phyloP scores from a whole-genome alignment of 2,797 vertebrate species.

The Acanthurus lineatus region DNA sequence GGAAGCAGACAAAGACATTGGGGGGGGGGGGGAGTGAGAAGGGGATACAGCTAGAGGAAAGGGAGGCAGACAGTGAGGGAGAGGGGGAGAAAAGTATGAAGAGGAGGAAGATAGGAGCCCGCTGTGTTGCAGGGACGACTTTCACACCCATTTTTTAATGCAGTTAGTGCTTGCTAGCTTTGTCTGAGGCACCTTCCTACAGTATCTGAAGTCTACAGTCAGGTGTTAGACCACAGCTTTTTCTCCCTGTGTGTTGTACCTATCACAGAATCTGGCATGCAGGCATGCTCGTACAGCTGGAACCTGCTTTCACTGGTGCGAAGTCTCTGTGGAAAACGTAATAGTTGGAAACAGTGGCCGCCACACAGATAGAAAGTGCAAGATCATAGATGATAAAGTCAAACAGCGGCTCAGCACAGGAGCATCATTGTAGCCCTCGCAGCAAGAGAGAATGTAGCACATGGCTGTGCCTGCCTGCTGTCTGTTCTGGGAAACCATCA shows the following conservation, averaged over 20 bases:
- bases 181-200: conserved; percentile 41
- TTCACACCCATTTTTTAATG: conserved; percentile 72
- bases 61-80: conserved; percentile 26
- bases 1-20: conserved; percentile 71
- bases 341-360: conserved; percentile 28
- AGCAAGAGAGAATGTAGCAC: conserved; percentile 36
- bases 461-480: conserved; percentile 56
- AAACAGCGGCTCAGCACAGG: conserved; percentile 46
- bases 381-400: conserved; percentile 57
- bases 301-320: conserved; percentile 5
- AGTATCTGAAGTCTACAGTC: conserved; percentile 50
- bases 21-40: conserved; percentile 40
- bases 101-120: conserved; percentile 60
- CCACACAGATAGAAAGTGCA: conserved; percentile 23
- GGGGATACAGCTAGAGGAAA: conserved; percentile 45
- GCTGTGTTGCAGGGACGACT: conserved; percentile 74
- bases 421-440: conserved; percentile 28
- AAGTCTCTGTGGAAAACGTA: conserved; percentile 16
- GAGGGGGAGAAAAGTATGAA: conserved; percentile 37
- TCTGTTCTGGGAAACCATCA: conserved; percentile 62
- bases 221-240: conserved; percentile 20
- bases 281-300: conserved; percentile 27
- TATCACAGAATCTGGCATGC: conserved; percentile 19
- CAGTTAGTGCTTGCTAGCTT: conserved; percentile 56
- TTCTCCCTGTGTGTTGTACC: conserved; percentile 17